Conservation (phyloP, 2,113 vertebrate species). For the Cyanoramphus novaezelandiae region DNA sequence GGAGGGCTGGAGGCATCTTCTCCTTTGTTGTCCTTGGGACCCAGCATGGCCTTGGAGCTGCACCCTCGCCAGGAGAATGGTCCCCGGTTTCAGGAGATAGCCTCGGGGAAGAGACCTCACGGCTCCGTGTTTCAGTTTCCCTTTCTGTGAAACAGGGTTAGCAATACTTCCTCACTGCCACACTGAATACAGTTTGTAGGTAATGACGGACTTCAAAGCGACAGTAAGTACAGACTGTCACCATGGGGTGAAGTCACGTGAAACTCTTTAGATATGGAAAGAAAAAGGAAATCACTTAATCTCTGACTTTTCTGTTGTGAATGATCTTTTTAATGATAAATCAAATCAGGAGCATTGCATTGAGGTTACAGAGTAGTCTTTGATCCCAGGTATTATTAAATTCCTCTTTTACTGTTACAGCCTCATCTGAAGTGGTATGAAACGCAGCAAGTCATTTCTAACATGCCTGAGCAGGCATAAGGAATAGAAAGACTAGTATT, state of each 20-base stretch:
- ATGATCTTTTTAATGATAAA: background rate
- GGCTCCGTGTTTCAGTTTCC: background rate
- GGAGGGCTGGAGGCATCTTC: background rate
- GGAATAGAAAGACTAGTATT: background rate
- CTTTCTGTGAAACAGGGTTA: background rate
- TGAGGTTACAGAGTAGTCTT: background rate
- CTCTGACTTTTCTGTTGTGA: background rate
- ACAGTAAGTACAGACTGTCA: background rate
- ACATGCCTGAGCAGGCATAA: background rate
- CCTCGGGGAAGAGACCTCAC: background rate
- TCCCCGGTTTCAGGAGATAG: background rate
- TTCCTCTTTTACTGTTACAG: background rate
- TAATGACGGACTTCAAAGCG: fast-evolving
- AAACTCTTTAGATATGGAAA: background rate
- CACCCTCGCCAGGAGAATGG: background rate
- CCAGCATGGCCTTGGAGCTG: background rate
- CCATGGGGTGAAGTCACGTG: background rate
- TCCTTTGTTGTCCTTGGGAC: background rate
- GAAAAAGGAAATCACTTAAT: background rate
- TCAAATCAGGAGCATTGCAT: background rate
- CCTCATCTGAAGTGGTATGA: background rate
- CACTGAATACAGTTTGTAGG: too few species aligned
- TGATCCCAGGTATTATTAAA: background rate
- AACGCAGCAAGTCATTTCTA: background rate
- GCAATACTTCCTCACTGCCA: background rate